Conservation (phyloP, 2,113 vertebrate genomes). For the Lepus timidus region DNA sequence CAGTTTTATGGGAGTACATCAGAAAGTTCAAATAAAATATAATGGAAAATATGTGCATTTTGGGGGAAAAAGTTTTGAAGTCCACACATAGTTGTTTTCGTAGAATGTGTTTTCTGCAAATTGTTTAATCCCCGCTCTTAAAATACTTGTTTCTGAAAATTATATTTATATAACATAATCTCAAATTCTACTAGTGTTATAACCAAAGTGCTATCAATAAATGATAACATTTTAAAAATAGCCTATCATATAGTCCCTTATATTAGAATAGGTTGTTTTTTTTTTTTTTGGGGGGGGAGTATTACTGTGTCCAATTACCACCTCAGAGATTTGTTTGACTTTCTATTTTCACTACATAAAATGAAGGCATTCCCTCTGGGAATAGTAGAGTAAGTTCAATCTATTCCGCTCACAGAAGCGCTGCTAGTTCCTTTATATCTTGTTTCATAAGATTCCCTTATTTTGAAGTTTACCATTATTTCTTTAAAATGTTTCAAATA, state of each 20-base stretch:
- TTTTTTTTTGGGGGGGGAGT: not conserved
- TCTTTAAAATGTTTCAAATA: slow-evolving; percentile 52
- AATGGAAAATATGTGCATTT: no score
- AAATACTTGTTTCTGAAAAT: slow-evolving; percentile 35
- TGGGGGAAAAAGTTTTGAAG: no score
- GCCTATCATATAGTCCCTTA: not conserved
- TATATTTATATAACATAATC: not conserved
- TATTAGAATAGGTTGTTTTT: slow-evolving; percentile 3
- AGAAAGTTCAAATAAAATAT: no score
- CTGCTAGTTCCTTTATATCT: slow-evolving; percentile 6
- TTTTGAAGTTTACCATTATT: slow-evolving; percentile 35
- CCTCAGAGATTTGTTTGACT: slow-evolving; percentile 17
- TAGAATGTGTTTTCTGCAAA: no score
- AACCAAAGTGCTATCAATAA: slow-evolving; percentile 10
- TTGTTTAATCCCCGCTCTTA: not conserved
- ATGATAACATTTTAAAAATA: slow-evolving; percentile 16
- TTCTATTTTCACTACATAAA: slow-evolving; percentile 51
- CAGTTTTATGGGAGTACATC: not conserved
- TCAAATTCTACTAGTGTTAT: not conserved
- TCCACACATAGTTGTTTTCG: no score
- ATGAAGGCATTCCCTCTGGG: slow-evolving; percentile 25
- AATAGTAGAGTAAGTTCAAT: slow-evolving; percentile 33
- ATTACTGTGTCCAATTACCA: slow-evolving; percentile 42
- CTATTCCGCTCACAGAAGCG: not conserved
- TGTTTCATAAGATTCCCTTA: slow-evolving; percentile 56